Evolutionary conservation across 2,113 vertebrate species (phyloP), one percentile per base, ranked within the genome.

Genomic region (Suricata suricatta): DNA sequence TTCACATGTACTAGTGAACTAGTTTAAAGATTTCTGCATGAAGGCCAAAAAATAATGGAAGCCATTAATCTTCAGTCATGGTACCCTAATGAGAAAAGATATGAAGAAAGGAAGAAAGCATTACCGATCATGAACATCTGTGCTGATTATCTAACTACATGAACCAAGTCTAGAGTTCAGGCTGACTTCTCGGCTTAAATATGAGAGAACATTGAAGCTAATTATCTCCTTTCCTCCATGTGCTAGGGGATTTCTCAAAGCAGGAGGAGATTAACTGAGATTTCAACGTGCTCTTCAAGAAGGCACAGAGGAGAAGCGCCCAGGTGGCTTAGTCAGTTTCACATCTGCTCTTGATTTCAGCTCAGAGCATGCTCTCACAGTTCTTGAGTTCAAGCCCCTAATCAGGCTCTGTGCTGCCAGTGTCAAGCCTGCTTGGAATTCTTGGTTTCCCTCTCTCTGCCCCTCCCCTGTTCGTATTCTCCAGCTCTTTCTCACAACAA

Each of bases 51-150:
- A 63, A 83, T 41, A 86, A 93, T 64, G 69, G 77, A 92, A 57
- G n/a, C 44, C 63, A 93, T 92, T 96, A 52, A 96, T 96, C 93
- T 94, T 93, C 35, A 87, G 86, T 80, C 85, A 63, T 52, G 15
- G 19, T 66, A 66, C 66, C 50, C 44, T 93, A 87, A 91, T 17
- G 63, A 95, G 68, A 93, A 91, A 74, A 76, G 9, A 74, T 31
- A 27, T 47, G 54, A 84, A 93, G 19, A 2, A 12, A 19, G 38
- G 2, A 3, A 23, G 16, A 50, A 57, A 60, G 41, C 84, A 47
- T 35, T 93, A 77, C 77, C 81, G 92, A 21, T 86, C 63, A 63
- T 23, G 21, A 88, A 71, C 29, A 97, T 57, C 72, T 96, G 16
- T 81, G 79, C 50, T 81, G 41, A 90, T 92, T 87, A 86, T 52